These are phyloP conservation scores for Centroberyx gerrardi DNA, from an alignment of 2,797 vertebrate species.

Conservation along the genomic window DNA sequence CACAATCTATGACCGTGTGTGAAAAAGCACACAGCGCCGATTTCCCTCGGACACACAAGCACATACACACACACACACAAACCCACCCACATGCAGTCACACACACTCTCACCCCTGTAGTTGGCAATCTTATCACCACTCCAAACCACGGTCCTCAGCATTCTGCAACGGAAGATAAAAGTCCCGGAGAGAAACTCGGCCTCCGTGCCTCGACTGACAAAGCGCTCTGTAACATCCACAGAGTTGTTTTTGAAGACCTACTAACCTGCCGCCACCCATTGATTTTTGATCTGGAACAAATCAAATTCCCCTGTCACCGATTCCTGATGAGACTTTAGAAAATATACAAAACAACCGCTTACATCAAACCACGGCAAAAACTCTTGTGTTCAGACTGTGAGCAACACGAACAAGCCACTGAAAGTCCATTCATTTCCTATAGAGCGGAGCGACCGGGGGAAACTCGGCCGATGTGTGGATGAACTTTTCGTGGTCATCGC, in stretches of 20 bases:
- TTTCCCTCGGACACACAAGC: neutral
- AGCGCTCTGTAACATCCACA: neutral
- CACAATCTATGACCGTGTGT: neutral
- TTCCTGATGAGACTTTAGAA: neutral
- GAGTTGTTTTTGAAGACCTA: constrained; percentile 18
- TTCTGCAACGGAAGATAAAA: constrained; percentile 50
- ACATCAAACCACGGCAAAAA: no score
- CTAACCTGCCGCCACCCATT: neutral
- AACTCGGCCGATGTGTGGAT: no score
- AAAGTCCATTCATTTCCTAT: no score
- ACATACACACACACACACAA: constrained; percentile 1
- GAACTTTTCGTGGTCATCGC: no score
- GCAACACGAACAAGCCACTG: no score
- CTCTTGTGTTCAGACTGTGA: no score
- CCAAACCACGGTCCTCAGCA: neutral
- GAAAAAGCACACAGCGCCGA: neutral
- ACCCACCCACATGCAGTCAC: neutral
- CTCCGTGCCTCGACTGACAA: neutral
- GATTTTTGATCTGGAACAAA: neutral
- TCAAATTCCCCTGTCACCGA: neutral
- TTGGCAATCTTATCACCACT: constrained; percentile 39
- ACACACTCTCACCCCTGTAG: neutral
- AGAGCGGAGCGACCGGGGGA: no score
- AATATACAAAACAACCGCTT: no score
- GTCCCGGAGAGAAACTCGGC: neutral